Percentiles rank a stretch among this genome's conserved stretches.
Conservation (phyloP, 1,140 invertebrate genomes). For the Macrobrachium nipponense region DNA sequence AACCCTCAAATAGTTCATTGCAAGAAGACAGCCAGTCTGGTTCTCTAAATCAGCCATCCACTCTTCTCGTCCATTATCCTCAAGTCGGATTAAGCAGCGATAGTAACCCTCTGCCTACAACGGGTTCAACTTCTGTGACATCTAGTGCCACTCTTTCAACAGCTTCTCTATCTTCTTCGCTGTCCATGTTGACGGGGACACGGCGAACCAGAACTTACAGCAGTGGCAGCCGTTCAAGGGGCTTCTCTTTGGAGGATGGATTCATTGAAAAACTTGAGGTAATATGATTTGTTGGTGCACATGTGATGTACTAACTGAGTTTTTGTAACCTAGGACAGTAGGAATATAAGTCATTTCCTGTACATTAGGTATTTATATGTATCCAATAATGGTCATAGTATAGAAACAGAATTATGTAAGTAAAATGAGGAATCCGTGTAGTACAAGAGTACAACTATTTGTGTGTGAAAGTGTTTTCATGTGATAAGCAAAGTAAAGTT, state of each 20-base stretch:
- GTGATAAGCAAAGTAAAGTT: too few relatives aligned
- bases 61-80: slow-evolving; percentile 60
- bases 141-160: not conserved
- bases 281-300: slow-evolving; percentile 53
- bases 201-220: slow-evolving; percentile 66
- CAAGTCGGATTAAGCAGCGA: slow-evolving; percentile 49
- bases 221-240: slow-evolving; percentile 48
- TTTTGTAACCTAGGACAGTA: too few relatives aligned
- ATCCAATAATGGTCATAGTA: too few relatives aligned
- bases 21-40: slow-evolving; percentile 70
- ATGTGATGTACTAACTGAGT: too few relatives aligned
- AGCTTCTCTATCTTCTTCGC: slow-evolving; percentile 14
- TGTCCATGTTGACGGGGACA: slow-evolving; percentile 67
- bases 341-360: too few relatives aligned
- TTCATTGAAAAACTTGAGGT: slow-evolving; percentile 66
- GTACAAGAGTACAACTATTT: too few relatives aligned
- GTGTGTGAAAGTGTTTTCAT: too few relatives aligned
- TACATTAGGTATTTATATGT: too few relatives aligned
- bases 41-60: slow-evolving; percentile 68
- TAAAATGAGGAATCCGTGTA: too few relatives aligned
- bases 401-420: too few relatives aligned
- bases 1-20: slow-evolving; percentile 11
- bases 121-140: not conserved
- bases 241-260: slow-evolving; percentile 66
- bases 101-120: slow-evolving; percentile 1